These are phyloP conservation scores for Meloidogyne floridensis DNA, from an alignment of 1,140 invertebrate genomes.

Conservation along the genomic window DNA sequence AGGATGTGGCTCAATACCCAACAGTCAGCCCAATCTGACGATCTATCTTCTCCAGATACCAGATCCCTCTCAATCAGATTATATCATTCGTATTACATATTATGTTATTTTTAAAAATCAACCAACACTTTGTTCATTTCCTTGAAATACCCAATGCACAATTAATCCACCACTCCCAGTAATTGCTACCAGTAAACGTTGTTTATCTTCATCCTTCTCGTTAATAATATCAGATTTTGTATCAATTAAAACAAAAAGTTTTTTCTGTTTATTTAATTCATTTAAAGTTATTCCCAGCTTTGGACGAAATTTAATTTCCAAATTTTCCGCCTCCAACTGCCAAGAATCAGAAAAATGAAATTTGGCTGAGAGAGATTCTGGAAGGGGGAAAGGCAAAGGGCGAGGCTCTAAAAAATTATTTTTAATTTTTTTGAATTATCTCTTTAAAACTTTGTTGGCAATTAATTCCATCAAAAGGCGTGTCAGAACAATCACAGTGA, in stretches of 20 bases:
- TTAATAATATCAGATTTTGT: slow-evolving; percentile 38
- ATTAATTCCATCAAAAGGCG: slow-evolving; percentile 83
- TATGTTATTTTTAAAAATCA: no score
- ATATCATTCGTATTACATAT: no score
- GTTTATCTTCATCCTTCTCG: background rate
- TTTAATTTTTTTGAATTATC: background rate
- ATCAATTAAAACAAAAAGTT: slow-evolving; percentile 71
- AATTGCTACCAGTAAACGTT: slow-evolving; percentile 26
- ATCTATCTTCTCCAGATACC: no score
- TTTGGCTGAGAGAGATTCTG: background rate
- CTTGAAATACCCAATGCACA: slow-evolving; percentile 79
- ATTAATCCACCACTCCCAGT: slow-evolving; percentile 79
- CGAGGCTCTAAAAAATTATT: slow-evolving; percentile 10
- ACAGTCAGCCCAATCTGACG: no score
- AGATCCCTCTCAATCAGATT: no score
- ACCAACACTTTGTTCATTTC: slow-evolving; percentile 77
- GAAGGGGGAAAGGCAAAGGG: slow-evolving; percentile 21
- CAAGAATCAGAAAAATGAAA: slow-evolving; percentile 8
- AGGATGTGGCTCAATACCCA: no score
- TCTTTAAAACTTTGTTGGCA: slow-evolving; percentile 80
- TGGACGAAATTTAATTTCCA: slow-evolving; percentile 79
- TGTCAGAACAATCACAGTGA: slow-evolving; percentile 88
- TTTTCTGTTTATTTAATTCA: slow-evolving; percentile 69
- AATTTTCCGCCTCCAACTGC: slow-evolving; percentile 85
- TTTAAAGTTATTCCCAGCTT: background rate